Base-by-base conservation (phyloP, 2,113 vertebrate genomes). In the Narcine bancroftii region DNA sequence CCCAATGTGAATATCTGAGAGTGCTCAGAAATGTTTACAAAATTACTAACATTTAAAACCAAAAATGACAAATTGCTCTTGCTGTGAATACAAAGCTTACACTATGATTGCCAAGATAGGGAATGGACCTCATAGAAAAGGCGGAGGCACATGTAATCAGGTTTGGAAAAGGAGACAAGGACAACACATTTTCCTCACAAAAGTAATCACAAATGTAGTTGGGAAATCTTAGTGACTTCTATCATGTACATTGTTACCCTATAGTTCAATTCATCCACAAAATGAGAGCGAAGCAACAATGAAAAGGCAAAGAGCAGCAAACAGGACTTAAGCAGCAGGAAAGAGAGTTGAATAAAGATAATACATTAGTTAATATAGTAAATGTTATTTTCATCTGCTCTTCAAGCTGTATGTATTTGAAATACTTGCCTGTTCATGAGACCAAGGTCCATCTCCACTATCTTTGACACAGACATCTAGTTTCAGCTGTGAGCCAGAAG, bases 1-100 rank as follows among this genome's bases (percentile, higher is more conserved):
- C 98, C 98, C 56, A 99, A 97, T 0, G 99, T 99, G 94, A 99
- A 99, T 0, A 99, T 97, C 99, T 99, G 95, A 0, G n/a, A 42
- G 56, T 65, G 66, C 10, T 56, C 92, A 85, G 79, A 75, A 72
- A 29, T 29, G 21, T 9, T 33, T 50, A 9, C 42, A 42, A 66
- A 71, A 66, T 33, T 45, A 69, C 29, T 71, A 71, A 66, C 66
- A 19, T 21, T 19, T 19, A 39, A 33, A 50, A 6, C n/a, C 39
- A 87, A 87, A 87, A 87, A 53, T 87, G 56, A 33, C 19, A 87
- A 10, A 24, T 69, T 91, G 66, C n/a, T 39, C 11, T 15, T 91
- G 39, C 1, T n/a, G 87, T 65, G n/a, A 36, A 36, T 65, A 33
- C n/a, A 45, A 63, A 66, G 60, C 89, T 42, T 69, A 36, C 56